Evolutionary conservation across 2,797 vertebrate species (phyloP), one percentile per base, ranked within the genome.

Genomic region (Cottoperca gobio): DNA sequence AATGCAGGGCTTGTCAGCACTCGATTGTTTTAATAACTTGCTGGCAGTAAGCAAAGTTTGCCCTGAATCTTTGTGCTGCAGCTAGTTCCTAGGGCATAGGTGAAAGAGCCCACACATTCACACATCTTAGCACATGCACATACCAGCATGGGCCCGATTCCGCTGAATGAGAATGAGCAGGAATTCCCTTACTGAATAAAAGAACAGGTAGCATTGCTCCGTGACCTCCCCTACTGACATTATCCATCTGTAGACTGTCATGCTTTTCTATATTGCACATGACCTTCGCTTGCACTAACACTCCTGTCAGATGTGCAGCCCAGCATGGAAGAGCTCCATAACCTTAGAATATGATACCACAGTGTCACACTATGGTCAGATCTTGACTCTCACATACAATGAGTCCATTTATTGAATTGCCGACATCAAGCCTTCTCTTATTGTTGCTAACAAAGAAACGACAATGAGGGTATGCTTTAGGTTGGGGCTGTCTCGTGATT

Each of bases 11-110:
- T 92, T 95, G 94, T 95, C 93, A 92, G 89, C 79, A 79, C 81
- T 84, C 84, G 83, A 93, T 94, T 93, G 94, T 94, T 95, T 94
- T 94, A 94, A 94, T 94, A 94, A 94, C 84, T 90, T 81, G 50
- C 86, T 84, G 81, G 86, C 79, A 83, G 83, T 69, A 74, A 64
- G 85, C 82, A 88, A 87, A 89, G 88, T 91, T 91, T 87, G 88
- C 88, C 90, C 87, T 67, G 76, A 85, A 85, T 88, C 83, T 84
- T 60, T 69, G 59, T 45, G 82, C 86, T 70, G 73, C 66, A 70
- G 80, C 84, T 70, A 76, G 83, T 81, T 89, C 70, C 52, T 16
- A 42, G 88, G 89, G 82, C 89, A 87, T 13, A 87, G 89, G 90
- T 91, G 90, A 89, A 60, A 57, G 61, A 72, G 58, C 43, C 50